Evolutionary conservation across 2,113 vertebrate genomes (phyloP).

Genomic region (Myotis lucifugus): DNA sequence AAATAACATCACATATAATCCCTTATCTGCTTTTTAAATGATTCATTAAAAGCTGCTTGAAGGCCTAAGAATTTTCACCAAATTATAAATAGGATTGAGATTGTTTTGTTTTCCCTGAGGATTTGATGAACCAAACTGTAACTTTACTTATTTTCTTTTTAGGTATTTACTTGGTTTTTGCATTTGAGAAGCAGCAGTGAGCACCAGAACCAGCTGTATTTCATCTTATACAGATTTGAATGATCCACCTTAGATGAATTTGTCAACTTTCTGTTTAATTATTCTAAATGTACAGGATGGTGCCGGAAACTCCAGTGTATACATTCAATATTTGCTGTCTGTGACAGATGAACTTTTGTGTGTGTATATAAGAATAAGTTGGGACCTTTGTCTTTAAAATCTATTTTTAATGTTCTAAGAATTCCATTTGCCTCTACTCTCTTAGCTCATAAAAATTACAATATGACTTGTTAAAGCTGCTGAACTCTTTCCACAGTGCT

Average conservation of each 20-base stretch:
- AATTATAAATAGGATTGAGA: background rate
- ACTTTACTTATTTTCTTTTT: conserved; percentile 57
- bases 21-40: background rate
- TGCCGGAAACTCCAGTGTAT: conserved; percentile 77
- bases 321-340: conserved; percentile 83
- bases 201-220: conserved; percentile 59
- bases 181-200: conserved; percentile 93
- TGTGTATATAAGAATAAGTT: conserved; percentile 76
- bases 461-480: conserved; percentile 42
- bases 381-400: conserved; percentile 80
- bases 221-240: conserved; percentile 61
- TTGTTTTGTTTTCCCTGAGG: background rate
- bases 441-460: conserved; percentile 59
- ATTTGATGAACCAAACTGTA: background rate
- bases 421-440: conserved; percentile 65
- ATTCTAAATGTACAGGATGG: conserved; percentile 79
- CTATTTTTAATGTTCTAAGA: conserved; percentile 75
- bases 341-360: conserved; percentile 82
- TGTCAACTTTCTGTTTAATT: conserved; percentile 82
- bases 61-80: background rate
- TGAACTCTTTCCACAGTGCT: conserved; percentile 62
- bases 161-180: conserved; percentile 97
- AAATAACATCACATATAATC: background rate
- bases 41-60: conserved; percentile 11
- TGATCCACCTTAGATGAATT: conserved; percentile 72